Evolutionary conservation across 2,113 vertebrate species (phyloP), one percentile per base, ranked within the genome.

Genomic region (Uropsilus gracilis): DNA sequence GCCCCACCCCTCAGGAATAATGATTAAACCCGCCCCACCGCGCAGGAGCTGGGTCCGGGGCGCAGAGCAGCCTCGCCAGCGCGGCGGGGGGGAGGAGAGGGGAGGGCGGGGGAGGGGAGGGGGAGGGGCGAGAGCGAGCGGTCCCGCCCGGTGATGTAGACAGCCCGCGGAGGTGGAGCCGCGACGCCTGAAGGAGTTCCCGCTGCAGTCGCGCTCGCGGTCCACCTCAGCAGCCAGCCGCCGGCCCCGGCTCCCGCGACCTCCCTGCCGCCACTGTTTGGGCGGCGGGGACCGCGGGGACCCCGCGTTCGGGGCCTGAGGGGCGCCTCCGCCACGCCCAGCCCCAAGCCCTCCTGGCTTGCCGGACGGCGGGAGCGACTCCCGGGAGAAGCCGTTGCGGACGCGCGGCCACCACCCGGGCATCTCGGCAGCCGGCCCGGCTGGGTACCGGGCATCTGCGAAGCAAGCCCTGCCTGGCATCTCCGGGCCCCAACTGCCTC

Each of bases 121-220:
- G 69, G 96, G 96, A 94, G 96, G 96, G 92, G 84, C 81, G 11
- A 75, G 92, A 95, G 86, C 94, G 78, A 69, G 92, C 90, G 95
- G 96, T 97, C 75, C 96, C 93, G 88, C 95, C 94, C 95, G 96
- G 90, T 97, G 97, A 96, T 96, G 97, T 59, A 97, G 97, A 82
- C 97, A 92, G 95, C 90, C 80, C 4, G 6, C 90, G 95, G 95
- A 95, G 97, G 97, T 92, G 97, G 97, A 97, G 97, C 88, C 82
- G 95, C 95, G 90, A 90, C 94, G 95, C 94, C 94, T 61, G 94
- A 68, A 95, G 95, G 96, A 96, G 96, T 97, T 86, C 97, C 97
- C 92, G 44, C 94, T 75, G 91, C 97, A 95, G 89, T 94, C 77
- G 34, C 64, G 81, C 90, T 87, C 89, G 59, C 11, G 46, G 91